phyloP scores from a whole-genome alignment of 2,113 vertebrate species.

The Pionites leucogaster region DNA sequence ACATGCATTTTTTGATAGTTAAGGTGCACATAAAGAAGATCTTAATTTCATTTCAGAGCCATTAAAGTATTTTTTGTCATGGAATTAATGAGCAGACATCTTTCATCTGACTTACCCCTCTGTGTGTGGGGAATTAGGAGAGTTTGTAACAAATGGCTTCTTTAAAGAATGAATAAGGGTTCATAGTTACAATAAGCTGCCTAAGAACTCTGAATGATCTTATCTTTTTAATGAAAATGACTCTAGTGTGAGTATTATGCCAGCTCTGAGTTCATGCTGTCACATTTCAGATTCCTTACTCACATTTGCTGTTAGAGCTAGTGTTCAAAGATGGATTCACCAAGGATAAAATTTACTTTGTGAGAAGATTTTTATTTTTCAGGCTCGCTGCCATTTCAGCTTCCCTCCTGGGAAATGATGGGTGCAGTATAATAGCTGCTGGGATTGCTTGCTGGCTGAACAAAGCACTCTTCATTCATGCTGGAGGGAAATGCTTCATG shows the following conservation, averaged over 20 bases:
- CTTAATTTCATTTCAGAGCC: conserved; percentile 1
- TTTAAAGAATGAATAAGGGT: neutral
- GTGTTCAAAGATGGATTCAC: neutral
- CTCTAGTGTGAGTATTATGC: neutral
- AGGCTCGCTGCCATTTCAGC: neutral
- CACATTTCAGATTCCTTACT: neutral
- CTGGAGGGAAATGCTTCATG: neutral
- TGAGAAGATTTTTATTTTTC: neutral
- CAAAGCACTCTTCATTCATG: neutral
- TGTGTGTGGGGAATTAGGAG: neutral
- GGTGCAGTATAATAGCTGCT: neutral
- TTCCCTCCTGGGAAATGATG: neutral
- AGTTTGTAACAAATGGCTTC: conserved; percentile 31
- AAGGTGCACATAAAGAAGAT: neutral
- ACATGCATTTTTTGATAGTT: neutral
- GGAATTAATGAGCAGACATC: neutral
- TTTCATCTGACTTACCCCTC: conserved; percentile 22
- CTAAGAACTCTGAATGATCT: conserved; percentile 59
- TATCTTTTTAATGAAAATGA: conserved; percentile 69
- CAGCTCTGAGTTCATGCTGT: neutral
- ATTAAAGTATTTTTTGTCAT: conserved; percentile 2
- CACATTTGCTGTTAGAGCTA: neutral
- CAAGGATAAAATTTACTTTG: neutral
- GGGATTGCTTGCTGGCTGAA: neutral
- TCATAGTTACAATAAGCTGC: conserved; percentile 46